Base-by-base conservation (phyloP, 2,113 vertebrate species). In the Macrotus californicus region DNA sequence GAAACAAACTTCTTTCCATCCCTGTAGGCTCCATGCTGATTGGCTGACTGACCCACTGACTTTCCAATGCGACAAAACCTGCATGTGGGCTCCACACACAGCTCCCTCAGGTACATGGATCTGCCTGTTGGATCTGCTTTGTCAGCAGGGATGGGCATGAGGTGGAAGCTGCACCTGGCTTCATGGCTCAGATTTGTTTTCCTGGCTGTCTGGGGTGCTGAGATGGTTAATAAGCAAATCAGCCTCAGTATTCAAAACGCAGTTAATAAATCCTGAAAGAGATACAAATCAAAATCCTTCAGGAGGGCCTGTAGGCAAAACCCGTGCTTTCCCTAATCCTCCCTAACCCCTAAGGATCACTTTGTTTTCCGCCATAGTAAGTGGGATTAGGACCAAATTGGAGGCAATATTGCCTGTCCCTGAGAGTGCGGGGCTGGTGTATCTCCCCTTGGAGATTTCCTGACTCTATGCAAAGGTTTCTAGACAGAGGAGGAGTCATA, bases 251-350 rank as follows among this genome's bases (percentile, higher is more conserved):
- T 95, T 97, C 94, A 96, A 96, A 96, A 31, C 0, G 8, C n/a
- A n/a, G 89, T 24, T 36, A 83, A 82, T 92, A 89, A 94, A 46
- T 75, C 69, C 84, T 59, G 31, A 79, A 95, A 94, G 54, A 8
- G 50, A 95, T n/a, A 96, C 93, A 92, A 97, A 94, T 86, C 11
- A 36, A 87, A 95, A 91, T 41, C 73, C 81, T 93, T 48, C 69
- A 41, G 2, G 24, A 75, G 19, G 39, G 67, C 31, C 80, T 61
- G n/a, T 81, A 95, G 67, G 94, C 94, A 96, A 97, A 97, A 1
- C 46, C 50, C 3, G 24, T 36, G 54, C 66, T 96, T 96, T 84
- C 46, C 84, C 93, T 84, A 48, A 92, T 43, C 48, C 21, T 34
- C 48, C 46, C 31, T 13, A 59, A 22, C 13, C 13, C n/a, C 13